Evolutionary conservation across 1,140 invertebrate species (phyloP), one percentile per base, ranked within the genome.

Genomic region (Zaprionus ornatus): DNA sequence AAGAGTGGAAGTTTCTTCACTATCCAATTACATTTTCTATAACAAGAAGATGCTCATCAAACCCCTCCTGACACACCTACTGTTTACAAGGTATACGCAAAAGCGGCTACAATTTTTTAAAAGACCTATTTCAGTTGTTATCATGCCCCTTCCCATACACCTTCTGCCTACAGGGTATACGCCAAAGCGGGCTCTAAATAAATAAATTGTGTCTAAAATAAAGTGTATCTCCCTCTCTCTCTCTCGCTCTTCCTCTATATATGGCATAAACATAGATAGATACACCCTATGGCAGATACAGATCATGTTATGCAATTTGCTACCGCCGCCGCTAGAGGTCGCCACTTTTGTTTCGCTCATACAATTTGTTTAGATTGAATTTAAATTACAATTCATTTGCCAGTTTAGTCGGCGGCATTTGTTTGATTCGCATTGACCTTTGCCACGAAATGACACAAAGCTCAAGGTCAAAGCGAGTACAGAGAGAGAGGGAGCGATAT

Each of bases 131-230:
- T n/a, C 37, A n/a, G 1, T 40, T 15, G 0, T n/a, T 6, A 40
- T 4, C 4, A 50, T 50, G 23, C 45, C 12, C 10, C 19, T 50
- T 48, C 6, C 10, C 19, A 23, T 2, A 4, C 15, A 12, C 9
- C 2, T n/a, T 1, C 15, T 2, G 15, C 17, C 1, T 55, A 55
- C 25, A 55, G 15, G 52, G 52, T 55, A 55, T 55, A 40, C 40
- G n/a, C 40, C 40, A 45, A 45, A 42, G 4, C 13, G 35, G 19
- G n/a, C 23, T 27, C 3, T 40, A 77, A 73, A 81, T 74, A 81
- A 74, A 77, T 73, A 81, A 81, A 81, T 63, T 81, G 52, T 73
- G 25, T 63, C 52, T 32, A 72, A 68, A 68, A n/a, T 70, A 42
- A 63, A 63, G 37, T 35, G 12, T 40, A 54, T 13, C 17, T 23